Evolutionary conservation across 2,113 vertebrate genomes (phyloP), one percentile per base, ranked within the genome.

Genomic region (Ia io): DNA sequence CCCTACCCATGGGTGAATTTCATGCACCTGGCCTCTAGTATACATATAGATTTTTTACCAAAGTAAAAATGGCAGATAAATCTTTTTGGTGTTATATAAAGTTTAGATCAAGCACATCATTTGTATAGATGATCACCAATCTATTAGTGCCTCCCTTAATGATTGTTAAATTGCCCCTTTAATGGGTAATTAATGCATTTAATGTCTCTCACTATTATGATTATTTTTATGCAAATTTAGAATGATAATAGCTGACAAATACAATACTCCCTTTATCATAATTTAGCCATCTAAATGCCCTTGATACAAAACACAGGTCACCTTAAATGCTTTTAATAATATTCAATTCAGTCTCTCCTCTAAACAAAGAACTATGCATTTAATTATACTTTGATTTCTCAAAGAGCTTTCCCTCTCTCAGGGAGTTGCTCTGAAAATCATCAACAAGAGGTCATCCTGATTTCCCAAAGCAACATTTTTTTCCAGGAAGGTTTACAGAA

Each of bases 161-260:
- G 92, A 98, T 67, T 97, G 97, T 78, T 80, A 97, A 98, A 97
- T 93, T 14, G 82, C 44, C 95, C 80, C 88, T 98, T 97, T 98
- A 97, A 97, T 96, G 42, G 69, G 40, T 97, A 97, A 97, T 97
- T 97, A 97, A 96, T 97, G 85, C 69, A 97, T 82, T 95, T 98
- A 97, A 95, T 97, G 67, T 88, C 89, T 95, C 84, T 97, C 94
- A 73, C 77, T 90, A 93, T 92, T 40, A 5, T 91, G 78, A 95
- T 97, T 96, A 93, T 88, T 97, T 97, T 84, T 97, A 97, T 98
- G 98, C 94, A 97, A 97, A 94, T 94, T 87, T 94, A 71, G 78
- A 92, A 95, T 88, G 96, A 97, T 97, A 97, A 93, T 76, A 95
- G 94, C 84, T 85, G 86, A 84, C 44, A 97, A 80, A 92, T 53